Conservation (phyloP, 2,113 vertebrate genomes). For the Mola mola region DNA sequence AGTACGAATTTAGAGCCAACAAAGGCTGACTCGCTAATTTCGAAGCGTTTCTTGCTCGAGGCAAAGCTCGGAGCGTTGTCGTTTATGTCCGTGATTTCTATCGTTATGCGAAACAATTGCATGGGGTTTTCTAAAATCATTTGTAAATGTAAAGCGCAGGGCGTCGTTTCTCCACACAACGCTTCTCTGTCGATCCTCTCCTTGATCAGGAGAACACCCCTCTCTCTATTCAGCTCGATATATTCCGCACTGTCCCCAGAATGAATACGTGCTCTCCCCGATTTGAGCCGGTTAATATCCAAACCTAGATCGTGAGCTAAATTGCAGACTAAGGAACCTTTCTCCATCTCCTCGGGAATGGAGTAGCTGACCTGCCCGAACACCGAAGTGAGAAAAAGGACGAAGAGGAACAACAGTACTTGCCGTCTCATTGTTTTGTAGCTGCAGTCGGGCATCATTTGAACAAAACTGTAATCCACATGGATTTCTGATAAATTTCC, state of each 20-base stretch:
- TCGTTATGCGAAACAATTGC: slow-evolving; percentile 59
- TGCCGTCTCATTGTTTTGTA: slow-evolving; percentile 46
- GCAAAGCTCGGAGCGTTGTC: slow-evolving; percentile 70
- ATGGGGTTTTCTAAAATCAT: slow-evolving; percentile 73
- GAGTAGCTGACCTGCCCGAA: slow-evolving; percentile 54
- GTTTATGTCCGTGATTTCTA: slow-evolving; percentile 74
- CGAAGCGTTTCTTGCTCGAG: slow-evolving; percentile 42
- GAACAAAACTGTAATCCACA: slow-evolving; percentile 23
- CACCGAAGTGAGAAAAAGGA: slow-evolving; percentile 19
- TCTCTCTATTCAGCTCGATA: slow-evolving; percentile 62
- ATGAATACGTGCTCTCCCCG: slow-evolving; percentile 71
- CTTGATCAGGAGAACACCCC: slow-evolving; percentile 56
- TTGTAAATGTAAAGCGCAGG: slow-evolving; percentile 73
- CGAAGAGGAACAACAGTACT: slow-evolving; percentile 50
- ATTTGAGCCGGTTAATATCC: slow-evolving; percentile 65
- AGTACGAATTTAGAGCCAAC: slow-evolving; percentile 66
- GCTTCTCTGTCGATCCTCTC: slow-evolving; percentile 79
- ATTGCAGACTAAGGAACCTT: slow-evolving; percentile 77
- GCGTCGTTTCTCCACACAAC: slow-evolving; percentile 74
- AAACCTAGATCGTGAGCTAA: slow-evolving; percentile 78
- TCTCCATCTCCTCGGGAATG: slow-evolving; percentile 72
- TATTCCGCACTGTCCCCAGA: slow-evolving; percentile 76
- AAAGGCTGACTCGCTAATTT: slow-evolving; percentile 57
- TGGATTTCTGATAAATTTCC: not conserved
- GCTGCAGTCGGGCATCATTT: not conserved